A percentile compares a stretch with the other conserved stretches of the same genome.
These are phyloP conservation scores for Tridacna gigas DNA, from an alignment of 2,888 invertebrate species.

Conservation along the genomic window DNA sequence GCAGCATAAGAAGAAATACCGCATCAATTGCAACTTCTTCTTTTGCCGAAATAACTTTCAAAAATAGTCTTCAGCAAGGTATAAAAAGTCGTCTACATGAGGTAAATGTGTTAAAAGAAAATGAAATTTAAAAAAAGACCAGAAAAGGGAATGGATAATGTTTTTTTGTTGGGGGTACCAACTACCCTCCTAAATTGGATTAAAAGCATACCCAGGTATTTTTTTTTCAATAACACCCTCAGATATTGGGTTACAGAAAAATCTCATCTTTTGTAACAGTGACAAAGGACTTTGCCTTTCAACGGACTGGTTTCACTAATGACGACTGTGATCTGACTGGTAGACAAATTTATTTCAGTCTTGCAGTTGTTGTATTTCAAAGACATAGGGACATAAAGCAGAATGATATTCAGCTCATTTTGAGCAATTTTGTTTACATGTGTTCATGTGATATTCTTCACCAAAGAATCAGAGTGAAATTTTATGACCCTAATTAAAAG, in stretches of 20 bases:
- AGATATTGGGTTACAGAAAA: constrained; percentile 20
- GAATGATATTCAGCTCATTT: no score
- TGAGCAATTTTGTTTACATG: no score
- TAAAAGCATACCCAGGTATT: constrained; percentile 20
- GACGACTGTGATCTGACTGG: no score
- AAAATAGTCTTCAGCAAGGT: neutral
- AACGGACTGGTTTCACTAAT: neutral
- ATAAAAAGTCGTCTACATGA: neutral
- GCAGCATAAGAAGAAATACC: neutral
- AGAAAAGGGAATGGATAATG: neutral
- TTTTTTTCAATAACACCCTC: constrained; percentile 20
- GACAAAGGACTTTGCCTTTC: constrained; percentile 28
- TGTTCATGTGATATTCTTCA: no score
- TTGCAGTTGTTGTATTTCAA: no score
- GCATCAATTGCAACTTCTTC: neutral
- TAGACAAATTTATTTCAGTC: no score
- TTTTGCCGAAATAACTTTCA: neutral
- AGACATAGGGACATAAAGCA: no score
- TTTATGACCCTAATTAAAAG: no score
- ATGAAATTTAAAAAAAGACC: neutral
- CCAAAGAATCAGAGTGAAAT: no score
- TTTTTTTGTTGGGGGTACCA: neutral
- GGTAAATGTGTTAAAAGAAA: neutral
- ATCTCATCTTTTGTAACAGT: constrained; percentile 20
- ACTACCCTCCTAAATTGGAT: constrained; percentile 20